These are phyloP conservation scores for Miichthys miiuy DNA, from an alignment of 2,797 vertebrate genomes.

Conservation along the genomic window DNA sequence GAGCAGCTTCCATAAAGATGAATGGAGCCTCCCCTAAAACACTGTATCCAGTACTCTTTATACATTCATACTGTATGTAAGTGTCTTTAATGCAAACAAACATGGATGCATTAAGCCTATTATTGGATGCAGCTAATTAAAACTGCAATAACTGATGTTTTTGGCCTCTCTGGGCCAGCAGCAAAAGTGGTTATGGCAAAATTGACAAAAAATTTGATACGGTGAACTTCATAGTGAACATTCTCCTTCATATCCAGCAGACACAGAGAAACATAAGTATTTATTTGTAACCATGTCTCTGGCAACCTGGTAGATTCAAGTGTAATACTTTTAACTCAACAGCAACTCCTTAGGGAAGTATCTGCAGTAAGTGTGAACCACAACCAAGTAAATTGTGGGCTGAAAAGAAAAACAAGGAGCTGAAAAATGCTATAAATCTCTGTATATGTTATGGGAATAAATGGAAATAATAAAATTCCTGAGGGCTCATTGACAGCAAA, in stretches of 20 bases:
- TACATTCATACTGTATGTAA: background rate
- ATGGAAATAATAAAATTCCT: conserved; percentile 15
- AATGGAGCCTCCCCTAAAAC: too few species aligned
- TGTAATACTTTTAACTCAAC: background rate
- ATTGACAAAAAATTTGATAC: background rate
- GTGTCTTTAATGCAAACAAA: background rate
- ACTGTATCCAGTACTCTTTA: too few species aligned
- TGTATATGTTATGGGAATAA: background rate
- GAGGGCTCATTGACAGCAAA: background rate
- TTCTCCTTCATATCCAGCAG: background rate
- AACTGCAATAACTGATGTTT: background rate
- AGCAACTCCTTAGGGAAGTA: background rate
- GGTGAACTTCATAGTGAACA: background rate
- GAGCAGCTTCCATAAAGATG: too few species aligned
- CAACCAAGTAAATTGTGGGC: background rate
- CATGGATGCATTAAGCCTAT: background rate
- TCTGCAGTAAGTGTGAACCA: background rate
- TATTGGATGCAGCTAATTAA: background rate
- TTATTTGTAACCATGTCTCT: background rate
- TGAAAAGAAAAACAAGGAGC: background rate
- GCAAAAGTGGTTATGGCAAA: background rate
- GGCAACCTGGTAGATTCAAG: background rate
- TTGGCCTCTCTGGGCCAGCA: background rate
- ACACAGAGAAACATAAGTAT: background rate
- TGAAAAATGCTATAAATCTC: background rate